Conservation (phyloP, 1,140 invertebrate genomes). For the Tetraneura akinire region DNA sequence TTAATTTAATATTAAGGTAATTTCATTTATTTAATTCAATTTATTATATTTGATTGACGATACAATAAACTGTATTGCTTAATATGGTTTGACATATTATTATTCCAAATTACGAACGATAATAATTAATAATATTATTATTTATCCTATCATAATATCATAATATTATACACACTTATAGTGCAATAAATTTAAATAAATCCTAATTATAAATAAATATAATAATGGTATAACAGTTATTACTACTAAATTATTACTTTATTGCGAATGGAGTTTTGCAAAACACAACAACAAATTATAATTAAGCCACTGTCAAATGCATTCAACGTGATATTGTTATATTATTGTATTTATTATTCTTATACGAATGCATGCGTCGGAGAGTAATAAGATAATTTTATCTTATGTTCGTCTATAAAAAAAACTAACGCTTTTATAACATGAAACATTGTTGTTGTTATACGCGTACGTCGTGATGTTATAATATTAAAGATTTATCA, state of each 20-base stretch:
- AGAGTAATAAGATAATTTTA: background rate
- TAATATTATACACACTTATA: too few relatives aligned
- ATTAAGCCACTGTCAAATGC: conserved; percentile 25
- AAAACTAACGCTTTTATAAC: background rate
- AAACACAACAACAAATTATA: background rate
- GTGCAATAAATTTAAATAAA: conserved; percentile 14
- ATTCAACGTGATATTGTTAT: background rate
- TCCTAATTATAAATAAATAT: background rate
- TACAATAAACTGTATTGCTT: too few relatives aligned
- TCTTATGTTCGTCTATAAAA: background rate
- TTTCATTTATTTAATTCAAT: too few relatives aligned
- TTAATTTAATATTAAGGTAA: too few relatives aligned
- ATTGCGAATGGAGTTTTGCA: background rate
- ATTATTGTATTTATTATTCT: too few relatives aligned
- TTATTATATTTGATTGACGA: too few relatives aligned
- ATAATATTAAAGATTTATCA: conserved; percentile 21
- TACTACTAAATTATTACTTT: too few relatives aligned
- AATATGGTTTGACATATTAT: too few relatives aligned
- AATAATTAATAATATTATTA: too few relatives aligned
- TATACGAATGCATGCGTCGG: background rate
- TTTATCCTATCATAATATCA: too few relatives aligned
- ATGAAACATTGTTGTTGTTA: background rate
- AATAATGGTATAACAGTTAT: background rate
- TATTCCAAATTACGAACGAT: too few relatives aligned
- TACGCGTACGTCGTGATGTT: background rate